Evolutionary conservation across 2,888 invertebrate genomes (phyloP), one percentile per base, ranked within the genome.

Genomic region (Netelia virgata): DNA sequence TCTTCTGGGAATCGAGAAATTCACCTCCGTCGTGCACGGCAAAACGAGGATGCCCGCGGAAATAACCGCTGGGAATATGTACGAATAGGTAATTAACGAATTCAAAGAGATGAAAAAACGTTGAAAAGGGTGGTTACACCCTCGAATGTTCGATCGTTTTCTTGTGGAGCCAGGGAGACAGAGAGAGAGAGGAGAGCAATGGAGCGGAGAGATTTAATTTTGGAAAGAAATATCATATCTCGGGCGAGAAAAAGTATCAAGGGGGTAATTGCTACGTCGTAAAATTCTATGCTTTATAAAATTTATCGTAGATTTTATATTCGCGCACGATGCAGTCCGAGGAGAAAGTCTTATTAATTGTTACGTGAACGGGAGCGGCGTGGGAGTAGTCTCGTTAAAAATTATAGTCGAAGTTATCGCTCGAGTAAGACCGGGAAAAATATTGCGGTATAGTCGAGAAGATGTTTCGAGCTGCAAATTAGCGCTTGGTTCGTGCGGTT

Each of bases 61-160:
- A 73, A 82, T 73, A 77, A 77, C 59, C 82, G 59, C 68, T 57
- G 36, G 61, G 76, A 68, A 41, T 64, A 20, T 77, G 14, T 66
- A 59, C 76, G 77, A 73, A 77, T 68, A 73, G 61, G 73, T 82
- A 82, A 82, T 82, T 82, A 82, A 82, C 77, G 82, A 82, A 77
- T 77, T 77, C 82, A 73, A 74, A 74, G 82, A 61, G 77, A 76
- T 64, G 70, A 36, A 41, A 18, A 18, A 63, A 63, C 28, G 64
- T 64, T 23, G 57, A n/a, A n/a, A 53, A 53, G 3, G 57, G n/a
- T 16, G 57, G 9, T 18, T 18, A 28, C 16, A 20, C 28, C n/a
- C 57, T 68, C 20, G 72, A 68, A 20, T 14, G 77, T 55, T 73
- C 77, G 68, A 82, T 77, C 77, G 77, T 23, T 73, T 53, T 43